Base-by-base conservation (phyloP, 2,888 invertebrate species). In the Caenorhabditis auriculariae region DNA sequence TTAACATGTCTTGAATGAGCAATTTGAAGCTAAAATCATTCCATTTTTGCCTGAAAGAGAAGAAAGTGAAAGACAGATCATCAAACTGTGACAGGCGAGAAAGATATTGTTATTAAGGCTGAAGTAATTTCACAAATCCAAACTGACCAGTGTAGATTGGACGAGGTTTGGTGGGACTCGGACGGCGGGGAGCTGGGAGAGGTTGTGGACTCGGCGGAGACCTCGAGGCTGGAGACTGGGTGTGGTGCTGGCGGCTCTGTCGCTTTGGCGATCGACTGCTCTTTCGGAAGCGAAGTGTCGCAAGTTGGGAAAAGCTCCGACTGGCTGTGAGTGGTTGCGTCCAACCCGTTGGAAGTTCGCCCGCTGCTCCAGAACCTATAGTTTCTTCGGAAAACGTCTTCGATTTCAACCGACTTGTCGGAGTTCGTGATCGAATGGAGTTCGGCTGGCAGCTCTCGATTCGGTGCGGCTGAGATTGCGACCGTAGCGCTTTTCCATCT, bases 281-380 rank as follows among this genome's bases (percentile, higher is more conserved):
- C 35, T 9, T 12, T 9, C 35, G 35, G 35, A 9, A 32, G 41
- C 61, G 54, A 54, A 58, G 35, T 42, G 54, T 58, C 54, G 63
- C 52, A 55, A 59, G 55, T n/a, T 59, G 58, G 54, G 63, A 63
- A 54, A 55, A 48, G 32, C 63, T 58, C 54, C 54, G 58, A 59
- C 62, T 61, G 61, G 68, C 53, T 68, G 68, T 44, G 63, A 63
- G 68, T 68, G 61, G 62, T 68, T 68, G 57, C 68, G 61, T 39
- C 65, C 58, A 45, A 68, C 60, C 32, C 68, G 68, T 49, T 48
- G 39, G 29, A 56, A 60, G 51, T 49, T 59, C 52, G 61, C 58
- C 58, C 68, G 64, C 60, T 68, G 59, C 51, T 68, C 59, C 56
- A 68, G 55, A 35, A 68, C 68, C 68, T 65, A 41, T 6, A 56